phyloP scores from a whole-genome alignment of 2,113 vertebrate species.

The Xiphias gladius region DNA sequence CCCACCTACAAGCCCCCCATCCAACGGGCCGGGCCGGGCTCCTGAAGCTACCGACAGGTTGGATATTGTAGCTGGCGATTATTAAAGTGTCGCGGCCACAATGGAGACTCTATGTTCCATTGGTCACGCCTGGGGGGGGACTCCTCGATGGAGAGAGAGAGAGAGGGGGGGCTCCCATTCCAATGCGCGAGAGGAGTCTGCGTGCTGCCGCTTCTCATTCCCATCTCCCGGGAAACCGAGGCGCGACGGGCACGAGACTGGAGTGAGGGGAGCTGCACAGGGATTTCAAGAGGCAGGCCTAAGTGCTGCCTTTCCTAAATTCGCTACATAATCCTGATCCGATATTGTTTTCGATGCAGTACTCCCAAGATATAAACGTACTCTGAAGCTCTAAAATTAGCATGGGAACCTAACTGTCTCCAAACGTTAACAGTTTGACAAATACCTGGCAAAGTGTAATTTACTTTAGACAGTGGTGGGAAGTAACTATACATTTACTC shows the following conservation, averaged over 20 bases:
- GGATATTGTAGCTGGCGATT: constrained; percentile 98
- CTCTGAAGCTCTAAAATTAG: background rate
- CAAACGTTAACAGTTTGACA: background rate
- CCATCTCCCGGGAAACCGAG: constrained; percentile 92
- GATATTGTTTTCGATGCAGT: background rate
- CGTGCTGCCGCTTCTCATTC: constrained; percentile 90
- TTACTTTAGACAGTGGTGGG: too few species aligned
- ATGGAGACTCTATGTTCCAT: constrained; percentile 98
- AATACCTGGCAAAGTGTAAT: background rate
- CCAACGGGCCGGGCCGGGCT: constrained; percentile 88
- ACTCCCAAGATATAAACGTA: background rate
- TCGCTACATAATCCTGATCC: background rate
- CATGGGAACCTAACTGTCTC: background rate
- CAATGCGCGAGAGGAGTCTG: constrained; percentile 91
- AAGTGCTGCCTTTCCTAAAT: background rate
- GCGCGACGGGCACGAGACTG: constrained; percentile 73
- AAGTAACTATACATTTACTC: too few species aligned
- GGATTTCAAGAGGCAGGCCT: constrained; percentile 26
- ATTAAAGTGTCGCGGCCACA: constrained; percentile 98
- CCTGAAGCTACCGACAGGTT: constrained; percentile 99
- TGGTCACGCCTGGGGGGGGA: constrained; percentile 95
- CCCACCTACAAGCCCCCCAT: constrained; percentile 79
- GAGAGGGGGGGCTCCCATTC: constrained; percentile 88
- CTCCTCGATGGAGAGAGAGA: constrained; percentile 84
- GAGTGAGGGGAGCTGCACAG: constrained; percentile 48